These are phyloP conservation scores for Pavo muticus DNA, from an alignment of 2,113 vertebrate species.

Conservation along the genomic window DNA sequence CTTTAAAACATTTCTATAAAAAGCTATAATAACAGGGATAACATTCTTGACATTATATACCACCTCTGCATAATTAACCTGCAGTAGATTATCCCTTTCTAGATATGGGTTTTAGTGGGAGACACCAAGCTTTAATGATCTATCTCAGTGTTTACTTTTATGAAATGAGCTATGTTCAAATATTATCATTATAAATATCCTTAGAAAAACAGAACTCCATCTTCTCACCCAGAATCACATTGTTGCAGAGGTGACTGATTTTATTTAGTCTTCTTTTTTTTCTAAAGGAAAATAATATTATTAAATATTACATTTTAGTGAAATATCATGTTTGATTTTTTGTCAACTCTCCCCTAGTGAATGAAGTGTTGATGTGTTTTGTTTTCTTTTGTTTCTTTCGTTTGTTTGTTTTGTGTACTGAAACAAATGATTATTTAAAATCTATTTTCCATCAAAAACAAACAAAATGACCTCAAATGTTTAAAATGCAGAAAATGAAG, in stretches of 20 bases:
- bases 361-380: neutral
- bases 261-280: neutral
- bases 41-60: neutral
- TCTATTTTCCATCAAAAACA: neutral
- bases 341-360: neutral
- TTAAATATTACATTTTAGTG: neutral
- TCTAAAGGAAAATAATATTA: neutral
- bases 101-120: neutral
- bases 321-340: neutral
- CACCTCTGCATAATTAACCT: neutral
- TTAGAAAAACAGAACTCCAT: neutral
- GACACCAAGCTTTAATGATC: neutral
- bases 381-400: no score
- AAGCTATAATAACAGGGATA: neutral
- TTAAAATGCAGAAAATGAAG: neutral
- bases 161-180: constrained; percentile 7
- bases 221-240: neutral
- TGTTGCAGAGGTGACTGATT: neutral
- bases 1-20: neutral
- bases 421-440: neutral
- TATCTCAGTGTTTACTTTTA: constrained; percentile 25
- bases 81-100: neutral
- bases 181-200: constrained; percentile 8
- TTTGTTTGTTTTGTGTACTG: neutral
- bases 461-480: neutral